Conservation (phyloP, 2,113 vertebrate genomes). For the Leucosticte australis region DNA sequence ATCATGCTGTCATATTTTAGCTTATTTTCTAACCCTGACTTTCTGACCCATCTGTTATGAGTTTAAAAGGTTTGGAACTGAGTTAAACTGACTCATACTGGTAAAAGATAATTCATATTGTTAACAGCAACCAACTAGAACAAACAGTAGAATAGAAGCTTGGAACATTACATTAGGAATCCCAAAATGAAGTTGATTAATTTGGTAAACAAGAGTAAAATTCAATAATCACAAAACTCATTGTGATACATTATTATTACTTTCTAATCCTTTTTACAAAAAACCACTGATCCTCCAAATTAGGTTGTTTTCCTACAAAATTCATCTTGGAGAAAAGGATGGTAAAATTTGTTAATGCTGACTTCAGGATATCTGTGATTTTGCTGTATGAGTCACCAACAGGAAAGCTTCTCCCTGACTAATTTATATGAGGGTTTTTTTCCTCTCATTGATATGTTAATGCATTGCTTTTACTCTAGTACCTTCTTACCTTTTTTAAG, state of each 20-base stretch:
- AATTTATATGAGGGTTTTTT: background rate
- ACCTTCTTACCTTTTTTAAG: background rate
- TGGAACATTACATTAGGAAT: background rate
- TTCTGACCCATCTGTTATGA: slow-evolving; percentile 31
- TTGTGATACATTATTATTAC: background rate
- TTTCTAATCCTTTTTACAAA: background rate
- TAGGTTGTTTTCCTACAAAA: background rate
- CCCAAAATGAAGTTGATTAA: background rate
- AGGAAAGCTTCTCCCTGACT: background rate
- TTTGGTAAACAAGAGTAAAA: slow-evolving; percentile 5
- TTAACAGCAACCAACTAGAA: slow-evolving; percentile 6
- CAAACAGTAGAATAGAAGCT: background rate
- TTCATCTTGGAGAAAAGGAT: background rate
- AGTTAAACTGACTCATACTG: slow-evolving; percentile 4
- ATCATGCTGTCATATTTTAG: background rate
- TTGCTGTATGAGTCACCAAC: slow-evolving; percentile 1
- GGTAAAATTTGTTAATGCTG: background rate
- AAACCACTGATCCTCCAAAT: background rate
- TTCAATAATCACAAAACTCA: background rate
- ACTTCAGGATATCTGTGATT: background rate
- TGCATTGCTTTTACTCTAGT: background rate
- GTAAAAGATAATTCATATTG: slow-evolving; percentile 11
- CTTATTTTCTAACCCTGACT: slow-evolving; percentile 1
- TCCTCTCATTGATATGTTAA: background rate
- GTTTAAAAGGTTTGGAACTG: slow-evolving; percentile 21